Evolutionary conservation across 2,113 vertebrate species (phyloP).

Genomic region (Atherinomorus stipes): DNA sequence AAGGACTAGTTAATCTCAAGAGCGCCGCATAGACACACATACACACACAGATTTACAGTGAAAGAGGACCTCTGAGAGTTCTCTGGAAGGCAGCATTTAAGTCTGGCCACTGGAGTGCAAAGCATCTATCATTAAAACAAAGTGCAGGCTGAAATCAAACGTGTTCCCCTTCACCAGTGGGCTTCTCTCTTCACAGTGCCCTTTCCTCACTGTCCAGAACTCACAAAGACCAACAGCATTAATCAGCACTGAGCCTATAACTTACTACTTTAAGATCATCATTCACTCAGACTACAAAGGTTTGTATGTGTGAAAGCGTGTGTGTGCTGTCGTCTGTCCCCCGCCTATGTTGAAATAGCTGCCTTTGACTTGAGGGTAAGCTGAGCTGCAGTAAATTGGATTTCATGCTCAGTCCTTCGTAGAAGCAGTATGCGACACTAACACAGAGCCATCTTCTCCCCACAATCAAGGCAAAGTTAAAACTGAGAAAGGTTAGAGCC

Average conservation of each 20-base stretch:
- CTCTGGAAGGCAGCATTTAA: conserved; percentile 66
- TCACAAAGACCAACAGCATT: conserved; percentile 51
- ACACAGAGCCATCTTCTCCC: conserved; percentile 56
- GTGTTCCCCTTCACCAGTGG: conserved; percentile 47
- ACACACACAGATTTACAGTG: conserved; percentile 31
- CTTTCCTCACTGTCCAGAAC: conserved; percentile 41
- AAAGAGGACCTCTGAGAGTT: conserved; percentile 68
- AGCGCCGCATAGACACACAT: conserved; percentile 32
- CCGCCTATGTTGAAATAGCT: conserved; percentile 63
- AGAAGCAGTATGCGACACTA: conserved; percentile 67
- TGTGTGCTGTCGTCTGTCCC: conserved; percentile 39
- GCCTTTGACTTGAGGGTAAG: conserved; percentile 75
- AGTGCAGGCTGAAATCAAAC: conserved; percentile 66
- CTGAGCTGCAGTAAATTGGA: conserved; percentile 78
- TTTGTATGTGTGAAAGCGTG: conserved; percentile 32
- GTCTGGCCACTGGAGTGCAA: conserved; percentile 61
- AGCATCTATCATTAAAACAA: conserved; percentile 80
- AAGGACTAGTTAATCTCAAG: conserved; percentile 43
- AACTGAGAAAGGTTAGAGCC: conserved; percentile 43
- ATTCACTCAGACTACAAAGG: conserved; percentile 54
- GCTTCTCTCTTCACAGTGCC: conserved; percentile 29
- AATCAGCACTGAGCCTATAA: conserved; percentile 42
- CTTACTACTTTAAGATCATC: conserved; percentile 40
- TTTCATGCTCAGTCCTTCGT: conserved; percentile 77
- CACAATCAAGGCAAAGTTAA: conserved; percentile 59